These are phyloP conservation scores for Onychostoma macrolepis DNA, from an alignment of 2,113 vertebrate genomes.

Conservation along the genomic window DNA sequence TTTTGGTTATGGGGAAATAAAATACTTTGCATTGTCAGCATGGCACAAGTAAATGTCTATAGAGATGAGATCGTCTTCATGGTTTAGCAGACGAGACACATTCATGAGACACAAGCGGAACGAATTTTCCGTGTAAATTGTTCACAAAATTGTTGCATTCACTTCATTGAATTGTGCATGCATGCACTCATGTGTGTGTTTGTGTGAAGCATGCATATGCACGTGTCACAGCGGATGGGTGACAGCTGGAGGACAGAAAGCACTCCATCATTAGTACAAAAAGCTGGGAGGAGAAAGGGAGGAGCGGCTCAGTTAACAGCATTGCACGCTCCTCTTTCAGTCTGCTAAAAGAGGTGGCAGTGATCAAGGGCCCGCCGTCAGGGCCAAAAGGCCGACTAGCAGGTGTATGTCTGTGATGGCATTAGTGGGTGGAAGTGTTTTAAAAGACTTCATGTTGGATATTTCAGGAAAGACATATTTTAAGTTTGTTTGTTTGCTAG, in stretches of 20 bases:
- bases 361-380: conserved; percentile 20
- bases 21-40: neutral
- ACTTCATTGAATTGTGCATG: neutral
- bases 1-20: neutral
- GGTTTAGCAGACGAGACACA: neutral
- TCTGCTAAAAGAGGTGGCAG: conserved; percentile 2
- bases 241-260: conserved; percentile 42
- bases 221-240: neutral
- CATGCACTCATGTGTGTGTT: neutral
- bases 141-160: neutral
- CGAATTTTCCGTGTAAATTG: neutral
- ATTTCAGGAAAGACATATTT: neutral
- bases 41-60: neutral
- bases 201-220: conserved; percentile 4
- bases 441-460: neutral
- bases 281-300: conserved; percentile 44
- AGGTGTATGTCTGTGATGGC: conserved; percentile 47
- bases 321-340: conserved; percentile 23
- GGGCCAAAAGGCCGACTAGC: conserved; percentile 24
- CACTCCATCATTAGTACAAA: conserved; percentile 44
- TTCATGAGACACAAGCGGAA: conserved; percentile 1
- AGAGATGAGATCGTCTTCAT: neutral
- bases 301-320: conserved; percentile 20
- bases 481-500: neutral
- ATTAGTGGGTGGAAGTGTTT: conserved; percentile 21